Conservation (phyloP, 2,888 invertebrate species). For the Nephrotoma guestfalica region DNA sequence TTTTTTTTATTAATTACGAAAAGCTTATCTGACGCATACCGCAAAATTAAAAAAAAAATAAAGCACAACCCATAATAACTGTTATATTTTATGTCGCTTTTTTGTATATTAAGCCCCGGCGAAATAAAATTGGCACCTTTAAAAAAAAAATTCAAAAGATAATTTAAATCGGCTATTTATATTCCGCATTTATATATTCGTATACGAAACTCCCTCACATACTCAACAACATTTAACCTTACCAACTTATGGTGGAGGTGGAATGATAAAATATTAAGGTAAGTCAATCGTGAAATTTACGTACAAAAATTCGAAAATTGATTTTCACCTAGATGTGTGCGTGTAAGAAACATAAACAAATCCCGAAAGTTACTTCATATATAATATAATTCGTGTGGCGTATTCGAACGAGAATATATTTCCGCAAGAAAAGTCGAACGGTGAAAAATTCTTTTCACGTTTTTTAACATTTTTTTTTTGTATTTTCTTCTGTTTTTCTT, state of each 20-base stretch:
- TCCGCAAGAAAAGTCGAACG: neutral
- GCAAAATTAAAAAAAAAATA: neutral
- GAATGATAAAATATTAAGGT: neutral
- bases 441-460: neutral
- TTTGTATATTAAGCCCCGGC: neutral
- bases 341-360: neutral
- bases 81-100: neutral
- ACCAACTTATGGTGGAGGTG: too few species aligned
- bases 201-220: neutral
- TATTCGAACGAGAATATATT: neutral
- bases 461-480: neutral
- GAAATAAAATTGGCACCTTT: neutral
- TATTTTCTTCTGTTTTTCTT: neutral
- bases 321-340: neutral
- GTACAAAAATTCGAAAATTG: neutral
- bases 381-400: too few species aligned
- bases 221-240: neutral
- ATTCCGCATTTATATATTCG: neutral
- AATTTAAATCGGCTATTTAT: neutral
- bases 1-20: neutral
- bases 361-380: neutral
- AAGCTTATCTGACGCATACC: neutral
- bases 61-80: neutral
- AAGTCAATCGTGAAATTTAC: neutral
- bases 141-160: neutral